A percentile compares a stretch with the other conserved stretches of the same genome.
Evolutionary conservation across 2,888 invertebrate species (phyloP).

Genomic region (Petrolisthes cinctipes): DNA sequence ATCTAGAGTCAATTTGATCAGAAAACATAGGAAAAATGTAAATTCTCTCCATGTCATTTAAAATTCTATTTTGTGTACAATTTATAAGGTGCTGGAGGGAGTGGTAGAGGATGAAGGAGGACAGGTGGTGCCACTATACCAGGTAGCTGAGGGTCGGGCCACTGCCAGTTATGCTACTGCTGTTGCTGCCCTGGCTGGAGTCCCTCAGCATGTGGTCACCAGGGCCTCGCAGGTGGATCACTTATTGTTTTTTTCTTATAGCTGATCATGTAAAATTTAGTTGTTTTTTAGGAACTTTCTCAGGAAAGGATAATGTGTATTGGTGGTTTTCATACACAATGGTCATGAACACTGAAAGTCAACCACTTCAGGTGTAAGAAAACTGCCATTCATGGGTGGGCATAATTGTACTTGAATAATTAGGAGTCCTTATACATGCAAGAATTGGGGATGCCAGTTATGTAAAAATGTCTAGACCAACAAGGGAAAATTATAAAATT

Average conservation of each 20-base stretch:
- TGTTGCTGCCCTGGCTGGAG: slow-evolving; percentile 41
- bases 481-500: too few relatives aligned
- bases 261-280: neutral
- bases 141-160: slow-evolving; percentile 43
- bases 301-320: too few relatives aligned
- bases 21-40: slow-evolving; percentile 5
- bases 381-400: too few relatives aligned
- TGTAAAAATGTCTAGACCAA: too few relatives aligned
- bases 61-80: neutral
- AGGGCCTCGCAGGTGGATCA: slow-evolving; percentile 39
- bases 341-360: too few relatives aligned
- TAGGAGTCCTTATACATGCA: too few relatives aligned
- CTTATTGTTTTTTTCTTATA: too few relatives aligned
- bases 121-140: slow-evolving; percentile 47
- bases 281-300: neutral
- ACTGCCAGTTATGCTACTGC: slow-evolving; percentile 39
- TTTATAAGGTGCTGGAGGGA: slow-evolving; percentile 41
- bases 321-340: too few relatives aligned
- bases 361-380: too few relatives aligned
- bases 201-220: slow-evolving; percentile 19
- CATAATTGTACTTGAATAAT: too few relatives aligned
- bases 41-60: neutral
- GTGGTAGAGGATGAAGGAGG: slow-evolving; percentile 44
- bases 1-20: neutral
- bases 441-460: too few relatives aligned